A percentile compares a stretch with the other conserved stretches of the same genome.
Evolutionary conservation across 2,888 invertebrate genomes (phyloP).

Genomic region (Furcula furcula): DNA sequence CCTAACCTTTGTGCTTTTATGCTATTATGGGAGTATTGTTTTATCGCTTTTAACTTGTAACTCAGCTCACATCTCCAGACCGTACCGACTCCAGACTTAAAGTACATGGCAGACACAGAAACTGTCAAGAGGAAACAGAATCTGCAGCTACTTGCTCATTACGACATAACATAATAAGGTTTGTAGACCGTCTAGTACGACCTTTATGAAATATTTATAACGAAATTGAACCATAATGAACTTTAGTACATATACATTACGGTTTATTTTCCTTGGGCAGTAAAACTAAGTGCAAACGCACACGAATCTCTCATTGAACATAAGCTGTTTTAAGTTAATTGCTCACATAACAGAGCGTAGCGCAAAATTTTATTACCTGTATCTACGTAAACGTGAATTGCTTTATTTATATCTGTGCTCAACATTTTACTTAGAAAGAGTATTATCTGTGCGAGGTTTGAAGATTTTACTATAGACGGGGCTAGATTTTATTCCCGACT

Average conservation of each 20-base stretch:
- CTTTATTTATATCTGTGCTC: not conserved
- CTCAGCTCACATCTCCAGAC: too few relatives aligned
- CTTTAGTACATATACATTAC: slow-evolving; percentile 11
- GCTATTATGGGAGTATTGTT: too few relatives aligned
- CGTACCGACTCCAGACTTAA: too few relatives aligned
- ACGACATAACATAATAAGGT: slow-evolving; percentile 48
- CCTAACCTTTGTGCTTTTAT: too few relatives aligned
- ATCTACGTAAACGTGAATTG: not conserved
- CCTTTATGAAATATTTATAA: slow-evolving; percentile 37
- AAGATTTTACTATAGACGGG: too few relatives aligned
- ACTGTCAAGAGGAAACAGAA: slow-evolving; percentile 47
- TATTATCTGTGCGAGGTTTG: not conserved
- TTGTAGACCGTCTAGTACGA: slow-evolving; percentile 37
- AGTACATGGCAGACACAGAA: slow-evolving; percentile 27
- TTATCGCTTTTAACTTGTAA: too few relatives aligned
- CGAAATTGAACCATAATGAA: slow-evolving; percentile 15
- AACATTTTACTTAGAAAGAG: not conserved
- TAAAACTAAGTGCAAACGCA: slow-evolving; percentile 5
- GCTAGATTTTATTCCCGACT: too few relatives aligned
- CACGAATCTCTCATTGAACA: slow-evolving; percentile 14
- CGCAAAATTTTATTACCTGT: slow-evolving; percentile 13
- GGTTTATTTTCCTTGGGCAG: slow-evolving; percentile 10
- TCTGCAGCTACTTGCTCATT: slow-evolving; percentile 51
- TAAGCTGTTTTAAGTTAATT: slow-evolving; percentile 23
- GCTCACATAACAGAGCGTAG: slow-evolving; percentile 9